Conservation (phyloP, 2,888 invertebrate genomes). For the Drosophila picticornis region DNA sequence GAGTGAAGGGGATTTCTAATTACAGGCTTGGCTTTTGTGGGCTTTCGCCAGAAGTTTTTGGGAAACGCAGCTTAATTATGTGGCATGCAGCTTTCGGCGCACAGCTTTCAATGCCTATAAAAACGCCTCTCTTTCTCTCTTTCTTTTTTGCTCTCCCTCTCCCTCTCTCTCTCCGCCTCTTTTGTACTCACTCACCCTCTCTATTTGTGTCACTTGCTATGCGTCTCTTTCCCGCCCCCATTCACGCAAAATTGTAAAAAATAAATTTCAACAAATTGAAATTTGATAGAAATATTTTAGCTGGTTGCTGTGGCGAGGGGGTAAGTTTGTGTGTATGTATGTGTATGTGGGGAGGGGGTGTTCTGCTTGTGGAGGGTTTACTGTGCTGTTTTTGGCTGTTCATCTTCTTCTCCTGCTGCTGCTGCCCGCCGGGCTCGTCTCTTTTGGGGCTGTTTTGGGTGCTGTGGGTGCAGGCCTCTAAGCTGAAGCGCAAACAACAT, state of each 20-base stretch:
- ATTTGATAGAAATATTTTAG: conserved; percentile 76
- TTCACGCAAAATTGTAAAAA: conserved; percentile 55
- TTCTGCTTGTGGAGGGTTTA: background rate
- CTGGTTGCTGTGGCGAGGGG: conserved; percentile 26
- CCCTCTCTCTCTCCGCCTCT: background rate
- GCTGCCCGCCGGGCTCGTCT: background rate
- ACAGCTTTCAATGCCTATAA: conserved; percentile 18
- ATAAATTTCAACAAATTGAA: conserved; percentile 76
- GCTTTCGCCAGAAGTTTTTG: conserved; percentile 63
- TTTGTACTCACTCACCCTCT: background rate
- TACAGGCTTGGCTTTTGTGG: conserved; percentile 70
- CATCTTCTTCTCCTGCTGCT: background rate
- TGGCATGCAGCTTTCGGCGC: conserved; percentile 45
- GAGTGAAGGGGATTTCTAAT: conserved; percentile 61
- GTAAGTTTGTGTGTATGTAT: background rate
- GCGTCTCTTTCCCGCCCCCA: conserved; percentile 12
- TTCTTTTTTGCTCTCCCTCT: background rate
- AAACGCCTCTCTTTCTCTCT: background rate
- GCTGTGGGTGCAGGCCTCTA: conserved; percentile 46
- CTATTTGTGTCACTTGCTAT: conserved; percentile 11
- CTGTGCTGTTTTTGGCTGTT: background rate
- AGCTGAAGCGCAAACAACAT: conserved; percentile 72
- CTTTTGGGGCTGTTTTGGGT: conserved; percentile 8
- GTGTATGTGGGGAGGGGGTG: background rate
- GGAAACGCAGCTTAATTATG: conserved; percentile 73